A percentile compares a stretch with the other conserved stretches of the same genome.
Evolutionary conservation across 2,113 vertebrate species (phyloP).

Genomic region (Panthera tigris): DNA sequence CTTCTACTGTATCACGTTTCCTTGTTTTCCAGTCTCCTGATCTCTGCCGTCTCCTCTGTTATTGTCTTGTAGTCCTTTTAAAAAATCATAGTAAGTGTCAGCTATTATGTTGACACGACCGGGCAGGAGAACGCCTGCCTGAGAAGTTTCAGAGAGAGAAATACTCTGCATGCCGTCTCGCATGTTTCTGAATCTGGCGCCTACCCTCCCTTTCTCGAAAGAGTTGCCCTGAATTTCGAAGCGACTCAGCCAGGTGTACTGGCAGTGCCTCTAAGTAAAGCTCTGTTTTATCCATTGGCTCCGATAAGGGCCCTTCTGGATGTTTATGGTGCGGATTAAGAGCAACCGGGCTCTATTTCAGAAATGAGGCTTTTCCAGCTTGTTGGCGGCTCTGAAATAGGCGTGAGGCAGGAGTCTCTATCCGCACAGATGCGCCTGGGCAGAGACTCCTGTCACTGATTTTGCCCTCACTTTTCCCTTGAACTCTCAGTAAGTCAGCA

Average conservation of each 20-base stretch:
- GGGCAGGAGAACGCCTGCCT: background rate
- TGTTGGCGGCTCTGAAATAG: background rate
- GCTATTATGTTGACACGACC: rapidly evolving
- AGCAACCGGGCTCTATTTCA: background rate
- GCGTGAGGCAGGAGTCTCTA: rapidly evolving
- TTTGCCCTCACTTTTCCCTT: background rate
- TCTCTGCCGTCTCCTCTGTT: background rate
- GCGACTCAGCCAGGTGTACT: rapidly evolving
- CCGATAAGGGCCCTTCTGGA: background rate
- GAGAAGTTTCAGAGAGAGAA: background rate
- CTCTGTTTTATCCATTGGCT: background rate
- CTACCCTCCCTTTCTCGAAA: background rate
- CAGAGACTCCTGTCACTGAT: background rate
- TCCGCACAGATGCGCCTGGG: rapidly evolving
- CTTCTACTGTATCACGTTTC: background rate
- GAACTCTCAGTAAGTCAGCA: background rate
- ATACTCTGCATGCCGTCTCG: rapidly evolving
- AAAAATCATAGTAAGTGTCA: background rate
- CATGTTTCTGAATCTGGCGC: rapidly evolving
- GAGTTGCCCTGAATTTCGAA: background rate
- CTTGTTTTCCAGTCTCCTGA: background rate
- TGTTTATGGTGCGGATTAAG: background rate
- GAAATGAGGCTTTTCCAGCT: background rate
- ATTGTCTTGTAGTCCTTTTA: background rate
- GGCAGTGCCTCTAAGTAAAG: no score